Evolutionary conservation across 2,113 vertebrate genomes (phyloP).

Genomic region (Amphilophus citrinellus): DNA sequence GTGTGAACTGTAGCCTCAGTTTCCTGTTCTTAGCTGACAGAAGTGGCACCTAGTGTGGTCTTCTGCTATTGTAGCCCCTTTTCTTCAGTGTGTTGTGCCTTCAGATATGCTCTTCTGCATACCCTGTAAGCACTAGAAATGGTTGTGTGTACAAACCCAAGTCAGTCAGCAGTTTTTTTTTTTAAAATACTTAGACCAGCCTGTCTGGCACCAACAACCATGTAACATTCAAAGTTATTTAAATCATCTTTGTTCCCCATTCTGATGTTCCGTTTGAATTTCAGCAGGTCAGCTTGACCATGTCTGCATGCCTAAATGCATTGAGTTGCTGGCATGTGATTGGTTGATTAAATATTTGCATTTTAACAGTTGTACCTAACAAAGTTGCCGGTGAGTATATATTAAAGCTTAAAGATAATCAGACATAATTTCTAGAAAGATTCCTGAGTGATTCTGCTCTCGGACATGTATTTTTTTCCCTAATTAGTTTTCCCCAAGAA

Average conservation of each 20-base stretch:
- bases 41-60: not conserved
- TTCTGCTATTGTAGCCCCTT: not conserved
- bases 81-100: not conserved
- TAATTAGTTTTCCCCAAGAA: not conserved
- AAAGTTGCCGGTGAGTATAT: not conserved
- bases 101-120: not conserved
- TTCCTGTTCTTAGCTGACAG: too few relatives aligned
- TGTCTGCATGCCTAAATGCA: not conserved
- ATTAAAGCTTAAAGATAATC: not conserved
- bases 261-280: not conserved
- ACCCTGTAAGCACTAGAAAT: not conserved
- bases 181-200: not conserved
- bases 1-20: too few relatives aligned
- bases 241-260: not conserved
- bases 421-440: not conserved
- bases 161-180: not conserved
- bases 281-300: not conserved
- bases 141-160: not conserved
- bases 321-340: not conserved
- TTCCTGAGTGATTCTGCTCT: not conserved
- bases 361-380: not conserved
- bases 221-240: not conserved
- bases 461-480: not conserved
- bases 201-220: not conserved
- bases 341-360: not conserved